Evolutionary conservation across 2,888 invertebrate genomes (phyloP), one percentile per base, ranked within the genome.

Genomic region (Spilarctia lutea): DNA sequence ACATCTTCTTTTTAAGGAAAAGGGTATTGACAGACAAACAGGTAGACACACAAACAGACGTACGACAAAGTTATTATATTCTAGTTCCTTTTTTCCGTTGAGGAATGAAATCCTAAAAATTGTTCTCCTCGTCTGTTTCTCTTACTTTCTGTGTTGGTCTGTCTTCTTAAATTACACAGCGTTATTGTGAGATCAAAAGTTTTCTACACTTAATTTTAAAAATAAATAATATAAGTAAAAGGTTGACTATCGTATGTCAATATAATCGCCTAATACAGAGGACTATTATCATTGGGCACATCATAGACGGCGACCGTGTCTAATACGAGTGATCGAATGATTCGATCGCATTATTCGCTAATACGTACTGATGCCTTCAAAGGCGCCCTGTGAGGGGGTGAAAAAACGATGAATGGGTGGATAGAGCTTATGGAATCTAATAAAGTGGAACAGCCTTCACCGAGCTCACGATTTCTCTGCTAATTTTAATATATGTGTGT

Each of bases 341-440:
- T 92, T 93, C 94, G 90, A 92, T 94, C 92, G 91, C 91, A 94
- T 94, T 94, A 95, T 93, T 92, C 93, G 85, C 92, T 94, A 94
- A 94, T 94, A 93, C 93, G 90, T 87, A 84, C 90, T 91, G 90
- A 90, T 90, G 89, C 91, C 86, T 87, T 91, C 92, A 94, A 94
- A 93, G 93, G 91, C 89, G 86, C 90, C 91, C 91, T 91, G 80
- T 72, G 83, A 85, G 89, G 91, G 93, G 93, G 92, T 89, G 92
- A 91, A 93, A 93, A 93, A 93, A 92, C 90, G 91, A 89, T 94
- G 94, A 94, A 95, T 94, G 91, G 93, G 85, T 94, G 94, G 94
- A 95, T 94, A 91, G 93, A 85, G 94, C 92, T 94, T 94, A 93
- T 86, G 93, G 94, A 95, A 95, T 95, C 94, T 94, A 95, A 95